These are phyloP conservation scores for Acanthococcus lagerstroemiae DNA, from an alignment of 2,888 invertebrate genomes.

Conservation along the genomic window DNA sequence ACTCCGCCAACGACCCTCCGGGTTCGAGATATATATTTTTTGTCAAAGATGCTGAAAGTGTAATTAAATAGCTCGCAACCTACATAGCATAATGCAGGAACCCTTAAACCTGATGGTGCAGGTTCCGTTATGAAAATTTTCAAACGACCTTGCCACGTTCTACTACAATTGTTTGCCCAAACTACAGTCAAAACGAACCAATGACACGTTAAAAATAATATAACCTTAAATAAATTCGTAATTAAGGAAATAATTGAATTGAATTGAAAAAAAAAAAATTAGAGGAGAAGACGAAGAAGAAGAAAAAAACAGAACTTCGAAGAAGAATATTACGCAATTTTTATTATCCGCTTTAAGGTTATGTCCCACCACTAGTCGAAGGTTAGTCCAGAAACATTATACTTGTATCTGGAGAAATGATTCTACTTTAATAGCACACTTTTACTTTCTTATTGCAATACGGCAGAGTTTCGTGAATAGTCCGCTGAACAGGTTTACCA, in stretches of 20 bases:
- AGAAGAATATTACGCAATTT: slow-evolving; percentile 21
- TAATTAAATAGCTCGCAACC: too few relatives aligned
- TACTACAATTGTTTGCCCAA: too few relatives aligned
- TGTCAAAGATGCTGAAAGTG: too few relatives aligned
- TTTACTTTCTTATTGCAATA: slow-evolving; percentile 28
- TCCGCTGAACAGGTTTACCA: slow-evolving; percentile 25
- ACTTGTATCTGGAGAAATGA: slow-evolving; percentile 27
- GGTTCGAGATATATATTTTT: too few relatives aligned
- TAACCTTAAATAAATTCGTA: slow-evolving; percentile 6
- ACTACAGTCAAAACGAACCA: too few relatives aligned
- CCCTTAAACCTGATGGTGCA: too few relatives aligned
- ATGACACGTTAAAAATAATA: slow-evolving; percentile 6
- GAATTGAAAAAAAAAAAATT: neutral
- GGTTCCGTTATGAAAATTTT: too few relatives aligned
- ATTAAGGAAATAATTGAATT: slow-evolving; percentile 12
- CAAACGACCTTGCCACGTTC: too few relatives aligned
- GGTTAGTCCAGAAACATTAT: slow-evolving; percentile 29
- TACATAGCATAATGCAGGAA: too few relatives aligned
- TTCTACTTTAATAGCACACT: slow-evolving; percentile 26
- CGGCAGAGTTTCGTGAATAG: slow-evolving; percentile 26
- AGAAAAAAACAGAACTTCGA: neutral
- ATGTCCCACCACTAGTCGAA: slow-evolving; percentile 26
- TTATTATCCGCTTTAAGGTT: slow-evolving; percentile 25
- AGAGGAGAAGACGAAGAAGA: neutral
- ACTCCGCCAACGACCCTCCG: too few relatives aligned